These are phyloP conservation scores for Drosophila kanapiae DNA, from an alignment of 1,140 invertebrate genomes.

Conservation along the genomic window DNA sequence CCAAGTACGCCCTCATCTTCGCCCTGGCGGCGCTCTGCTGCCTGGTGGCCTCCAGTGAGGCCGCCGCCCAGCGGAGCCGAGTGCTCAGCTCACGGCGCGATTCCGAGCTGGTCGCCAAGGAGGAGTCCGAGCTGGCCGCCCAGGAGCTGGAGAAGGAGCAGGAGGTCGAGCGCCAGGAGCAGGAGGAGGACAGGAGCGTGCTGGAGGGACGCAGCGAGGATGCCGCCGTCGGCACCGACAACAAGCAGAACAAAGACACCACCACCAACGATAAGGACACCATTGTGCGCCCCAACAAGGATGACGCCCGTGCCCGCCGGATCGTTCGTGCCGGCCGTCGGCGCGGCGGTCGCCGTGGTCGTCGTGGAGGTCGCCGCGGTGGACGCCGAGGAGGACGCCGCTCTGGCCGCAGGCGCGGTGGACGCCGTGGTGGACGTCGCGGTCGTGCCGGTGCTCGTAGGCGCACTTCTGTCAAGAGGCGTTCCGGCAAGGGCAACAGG, in stretches of 20 bases:
- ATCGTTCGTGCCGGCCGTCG: slow-evolving; percentile 56
- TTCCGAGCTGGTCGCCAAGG: slow-evolving; percentile 25
- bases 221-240: slow-evolving; percentile 4
- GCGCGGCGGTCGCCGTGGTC: slow-evolving; percentile 26
- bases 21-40: slow-evolving; percentile 70
- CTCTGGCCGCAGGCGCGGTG: slow-evolving; percentile 10
- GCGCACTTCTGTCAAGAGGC: slow-evolving; percentile 46
- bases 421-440: slow-evolving; percentile 37
- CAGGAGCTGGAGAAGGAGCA: slow-evolving; percentile 28
- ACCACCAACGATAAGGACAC: slow-evolving; percentile 36
- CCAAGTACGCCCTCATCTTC: slow-evolving; percentile 64
- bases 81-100: slow-evolving; percentile 35
- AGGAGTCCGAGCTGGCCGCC: slow-evolving; percentile 10
- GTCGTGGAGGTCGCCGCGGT: slow-evolving; percentile 26
- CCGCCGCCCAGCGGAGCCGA: slow-evolving; percentile 52
- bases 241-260: slow-evolving; percentile 16
- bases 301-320: slow-evolving; percentile 67
- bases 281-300: slow-evolving; percentile 41
- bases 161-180: slow-evolving; percentile 18
- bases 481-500: slow-evolving; percentile 34
- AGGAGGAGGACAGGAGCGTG: slow-evolving; percentile 2
- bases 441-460: slow-evolving; percentile 45
- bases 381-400: slow-evolving; percentile 36
- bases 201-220: slow-evolving; percentile 41
- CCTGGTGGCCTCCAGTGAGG: slow-evolving; percentile 52